Percentiles rank a stretch among this genome's conserved stretches.
These are phyloP conservation scores for Argopecten irradians DNA, from an alignment of 1,140 invertebrate species.

Conservation along the genomic window DNA sequence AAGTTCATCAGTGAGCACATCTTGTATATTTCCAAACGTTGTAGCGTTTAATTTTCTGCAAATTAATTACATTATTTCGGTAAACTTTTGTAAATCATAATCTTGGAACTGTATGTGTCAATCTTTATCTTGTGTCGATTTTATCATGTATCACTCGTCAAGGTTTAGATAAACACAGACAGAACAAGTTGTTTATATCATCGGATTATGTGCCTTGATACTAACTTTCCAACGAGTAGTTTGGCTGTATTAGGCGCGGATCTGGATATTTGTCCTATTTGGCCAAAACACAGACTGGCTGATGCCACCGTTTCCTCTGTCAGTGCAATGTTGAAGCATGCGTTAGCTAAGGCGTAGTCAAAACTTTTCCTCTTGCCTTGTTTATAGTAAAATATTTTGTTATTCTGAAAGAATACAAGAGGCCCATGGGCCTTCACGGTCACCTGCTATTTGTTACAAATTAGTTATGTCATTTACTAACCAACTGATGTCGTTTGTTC, in stretches of 20 bases:
- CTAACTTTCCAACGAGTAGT: background rate
- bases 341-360: constrained; percentile 31
- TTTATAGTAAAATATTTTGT: constrained; percentile 25
- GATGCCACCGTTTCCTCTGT: background rate
- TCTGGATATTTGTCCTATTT: background rate
- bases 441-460: too few species aligned
- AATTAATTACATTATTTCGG: background rate
- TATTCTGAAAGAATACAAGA: too few species aligned
- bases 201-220: too few species aligned
- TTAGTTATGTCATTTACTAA: too few species aligned
- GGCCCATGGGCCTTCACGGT: too few species aligned
- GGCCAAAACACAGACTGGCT: background rate
- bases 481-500: too few species aligned
- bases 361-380: constrained; percentile 18
- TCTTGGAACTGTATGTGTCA: too few species aligned
- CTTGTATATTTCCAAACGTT: background rate
- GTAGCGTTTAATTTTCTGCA: background rate
- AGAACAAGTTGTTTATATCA: too few species aligned
- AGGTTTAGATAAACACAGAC: too few species aligned
- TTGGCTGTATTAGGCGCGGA: background rate
- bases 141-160: too few species aligned
- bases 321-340: background rate
- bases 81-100: too few species aligned
- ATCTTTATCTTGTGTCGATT: too few species aligned
- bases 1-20: background rate